Conservation (phyloP, 2,888 invertebrate species). For the Brenthis ino region DNA sequence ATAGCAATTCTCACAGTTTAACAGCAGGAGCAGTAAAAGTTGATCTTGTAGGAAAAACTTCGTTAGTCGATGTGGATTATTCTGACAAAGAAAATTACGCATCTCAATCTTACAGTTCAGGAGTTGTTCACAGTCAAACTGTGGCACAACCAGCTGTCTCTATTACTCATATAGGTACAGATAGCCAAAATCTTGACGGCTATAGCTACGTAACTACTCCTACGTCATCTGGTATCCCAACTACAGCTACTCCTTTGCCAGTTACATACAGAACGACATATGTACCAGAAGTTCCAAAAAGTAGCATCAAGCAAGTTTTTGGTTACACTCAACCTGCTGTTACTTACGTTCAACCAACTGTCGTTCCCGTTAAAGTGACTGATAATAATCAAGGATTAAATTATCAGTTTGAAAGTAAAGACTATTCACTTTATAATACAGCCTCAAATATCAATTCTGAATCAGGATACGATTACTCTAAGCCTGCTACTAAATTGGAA, state of each 20-base stretch:
- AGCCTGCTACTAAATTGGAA: slow-evolving; percentile 67
- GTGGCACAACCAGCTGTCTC: slow-evolving; percentile 67
- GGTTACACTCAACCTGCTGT: slow-evolving; percentile 71
- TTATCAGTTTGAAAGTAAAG: slow-evolving; percentile 53
- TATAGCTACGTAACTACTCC: slow-evolving; percentile 68
- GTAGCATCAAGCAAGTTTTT: slow-evolving; percentile 71
- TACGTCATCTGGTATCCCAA: slow-evolving; percentile 70
- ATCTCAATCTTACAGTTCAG: slow-evolving; percentile 43
- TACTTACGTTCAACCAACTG: slow-evolving; percentile 68
- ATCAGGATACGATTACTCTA: slow-evolving; percentile 51
- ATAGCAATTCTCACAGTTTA: slow-evolving; percentile 68
- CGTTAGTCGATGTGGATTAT: slow-evolving; percentile 65
- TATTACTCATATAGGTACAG: slow-evolving; percentile 67
- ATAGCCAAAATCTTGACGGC: slow-evolving; percentile 61
- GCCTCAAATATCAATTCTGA: slow-evolving; percentile 39
- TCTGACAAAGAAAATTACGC: slow-evolving; percentile 56
- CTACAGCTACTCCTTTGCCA: slow-evolving; percentile 69
- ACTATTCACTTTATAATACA: slow-evolving; percentile 41
- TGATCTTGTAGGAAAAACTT: slow-evolving; percentile 76
- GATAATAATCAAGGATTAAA: slow-evolving; percentile 59
- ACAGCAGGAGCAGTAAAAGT: slow-evolving; percentile 76
- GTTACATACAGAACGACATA: slow-evolving; percentile 69
- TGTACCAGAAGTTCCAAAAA: slow-evolving; percentile 66
- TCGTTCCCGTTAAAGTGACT: slow-evolving; percentile 56
- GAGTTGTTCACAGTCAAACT: slow-evolving; percentile 46